phyloP scores from a whole-genome alignment of 2,888 invertebrate species.

The Dicyrtoma fusca region DNA sequence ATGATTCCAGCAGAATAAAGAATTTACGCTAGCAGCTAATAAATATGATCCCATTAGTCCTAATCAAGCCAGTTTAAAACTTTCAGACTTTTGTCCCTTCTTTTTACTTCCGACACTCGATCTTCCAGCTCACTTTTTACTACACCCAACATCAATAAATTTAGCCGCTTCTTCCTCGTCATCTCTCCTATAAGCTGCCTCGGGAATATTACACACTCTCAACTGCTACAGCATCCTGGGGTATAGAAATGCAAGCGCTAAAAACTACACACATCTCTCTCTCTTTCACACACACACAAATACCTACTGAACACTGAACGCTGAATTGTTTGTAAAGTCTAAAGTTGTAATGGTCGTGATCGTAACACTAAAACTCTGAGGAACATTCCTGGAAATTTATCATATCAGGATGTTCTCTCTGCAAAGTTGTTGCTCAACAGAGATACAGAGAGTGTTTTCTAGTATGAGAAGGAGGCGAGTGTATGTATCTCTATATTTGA shows the following conservation, averaged over 20 bases:
- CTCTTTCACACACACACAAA: too few species aligned
- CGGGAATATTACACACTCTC: too few species aligned
- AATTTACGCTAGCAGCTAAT: constrained; percentile 41
- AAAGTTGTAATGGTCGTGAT: background rate
- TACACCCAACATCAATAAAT: constrained; percentile 23
- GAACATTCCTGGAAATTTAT: constrained; percentile 11
- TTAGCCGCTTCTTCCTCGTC: background rate
- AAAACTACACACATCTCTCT: constrained; percentile 2
- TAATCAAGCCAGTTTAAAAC: constrained; percentile 45
- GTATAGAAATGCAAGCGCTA: background rate
- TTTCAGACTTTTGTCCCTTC: constrained; percentile 28
- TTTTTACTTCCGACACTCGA: constrained; percentile 15
- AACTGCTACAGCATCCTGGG: background rate
- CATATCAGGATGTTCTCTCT: background rate
- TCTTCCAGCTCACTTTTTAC: constrained; percentile 14
- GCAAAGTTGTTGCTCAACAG: background rate
- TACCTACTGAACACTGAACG: too few species aligned
- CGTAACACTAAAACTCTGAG: constrained; percentile 15
- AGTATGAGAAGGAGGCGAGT: background rate
- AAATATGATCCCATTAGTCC: constrained; percentile 46
- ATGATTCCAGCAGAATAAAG: constrained; percentile 36
- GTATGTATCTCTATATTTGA: too few species aligned
- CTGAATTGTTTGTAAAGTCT: constrained; percentile 25
- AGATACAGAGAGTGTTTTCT: too few species aligned
- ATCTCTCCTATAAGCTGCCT: too few species aligned